Evolutionary conservation across 2,888 invertebrate species (phyloP).

Genomic region (Apotomis betuletana): DNA sequence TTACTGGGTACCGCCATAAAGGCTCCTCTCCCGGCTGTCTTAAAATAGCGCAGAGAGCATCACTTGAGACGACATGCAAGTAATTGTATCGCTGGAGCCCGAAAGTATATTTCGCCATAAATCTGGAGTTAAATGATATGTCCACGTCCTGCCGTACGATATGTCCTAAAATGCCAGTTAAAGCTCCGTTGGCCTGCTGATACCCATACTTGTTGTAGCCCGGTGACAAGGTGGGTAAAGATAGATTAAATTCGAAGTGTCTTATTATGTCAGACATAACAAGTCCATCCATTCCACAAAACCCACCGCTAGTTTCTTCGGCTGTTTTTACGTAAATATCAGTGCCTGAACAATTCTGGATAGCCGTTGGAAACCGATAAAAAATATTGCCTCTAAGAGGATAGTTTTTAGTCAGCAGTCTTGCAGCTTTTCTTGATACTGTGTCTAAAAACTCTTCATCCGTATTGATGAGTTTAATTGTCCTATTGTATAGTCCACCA

Average conservation of each 20-base stretch:
- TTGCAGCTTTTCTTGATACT: conserved; percentile 42
- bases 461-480: conserved; percentile 49
- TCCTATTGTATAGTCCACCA: conserved; percentile 54
- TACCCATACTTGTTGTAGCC: conserved; percentile 53
- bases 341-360: conserved; percentile 52
- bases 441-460: conserved; percentile 41
- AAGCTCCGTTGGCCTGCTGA: conserved; percentile 39
- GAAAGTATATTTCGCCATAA: conserved; percentile 54
- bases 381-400: conserved; percentile 59
- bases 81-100: conserved; percentile 45
- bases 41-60: conserved; percentile 57
- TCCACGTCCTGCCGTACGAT: conserved; percentile 54
- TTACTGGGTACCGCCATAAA: conserved; percentile 56
- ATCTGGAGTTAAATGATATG: conserved; percentile 66
- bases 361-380: conserved; percentile 60
- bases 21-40: conserved; percentile 51
- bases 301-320: conserved; percentile 48
- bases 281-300: conserved; percentile 62
- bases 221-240: conserved; percentile 43
- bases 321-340: conserved; percentile 50
- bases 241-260: conserved; percentile 55
- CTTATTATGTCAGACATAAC: conserved; percentile 57
- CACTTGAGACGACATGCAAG: conserved; percentile 52
- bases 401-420: conserved; percentile 52
- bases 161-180: conserved; percentile 57